These are phyloP conservation scores for Chloromyia formosa DNA, from an alignment of 2,888 invertebrate genomes.

Conservation along the genomic window DNA sequence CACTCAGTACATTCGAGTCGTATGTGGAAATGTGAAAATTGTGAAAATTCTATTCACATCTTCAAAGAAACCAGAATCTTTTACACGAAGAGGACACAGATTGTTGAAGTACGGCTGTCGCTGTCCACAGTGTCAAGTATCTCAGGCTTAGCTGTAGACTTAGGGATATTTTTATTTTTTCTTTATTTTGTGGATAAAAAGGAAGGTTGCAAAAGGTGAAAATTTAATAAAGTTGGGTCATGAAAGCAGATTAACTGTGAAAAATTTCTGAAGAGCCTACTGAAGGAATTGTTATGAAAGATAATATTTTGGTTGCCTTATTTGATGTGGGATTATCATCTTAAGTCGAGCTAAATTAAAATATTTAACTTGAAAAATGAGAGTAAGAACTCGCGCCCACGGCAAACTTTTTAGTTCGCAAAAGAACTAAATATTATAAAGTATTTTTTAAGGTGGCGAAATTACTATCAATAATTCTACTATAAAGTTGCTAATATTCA, in stretches of 20 bases:
- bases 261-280: constrained; percentile 24
- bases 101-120: constrained; percentile 29
- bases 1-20: neutral
- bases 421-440: too few relatives aligned
- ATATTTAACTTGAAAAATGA: too few relatives aligned
- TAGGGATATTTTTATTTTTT: constrained; percentile 19
- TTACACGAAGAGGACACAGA: constrained; percentile 21
- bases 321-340: too few relatives aligned
- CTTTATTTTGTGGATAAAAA: neutral
- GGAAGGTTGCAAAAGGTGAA: constrained; percentile 7
- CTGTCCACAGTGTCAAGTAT: constrained; percentile 15
- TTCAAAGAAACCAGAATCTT: constrained; percentile 20
- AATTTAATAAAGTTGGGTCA: constrained; percentile 40
- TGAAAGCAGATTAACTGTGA: constrained; percentile 9
- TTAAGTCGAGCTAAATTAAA: too few relatives aligned
- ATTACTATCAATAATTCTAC: too few relatives aligned
- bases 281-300: constrained; percentile 23
- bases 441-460: too few relatives aligned
- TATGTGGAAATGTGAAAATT: constrained; percentile 35
- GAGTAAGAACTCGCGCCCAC: too few relatives aligned
- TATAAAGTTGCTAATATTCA: too few relatives aligned
- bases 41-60: constrained; percentile 25
- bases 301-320: too few relatives aligned
- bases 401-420: too few relatives aligned
- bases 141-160: neutral